Evolutionary conservation across 2,797 vertebrate species (phyloP), one percentile per base, ranked within the genome.

Genomic region (Gobio occitaniae): DNA sequence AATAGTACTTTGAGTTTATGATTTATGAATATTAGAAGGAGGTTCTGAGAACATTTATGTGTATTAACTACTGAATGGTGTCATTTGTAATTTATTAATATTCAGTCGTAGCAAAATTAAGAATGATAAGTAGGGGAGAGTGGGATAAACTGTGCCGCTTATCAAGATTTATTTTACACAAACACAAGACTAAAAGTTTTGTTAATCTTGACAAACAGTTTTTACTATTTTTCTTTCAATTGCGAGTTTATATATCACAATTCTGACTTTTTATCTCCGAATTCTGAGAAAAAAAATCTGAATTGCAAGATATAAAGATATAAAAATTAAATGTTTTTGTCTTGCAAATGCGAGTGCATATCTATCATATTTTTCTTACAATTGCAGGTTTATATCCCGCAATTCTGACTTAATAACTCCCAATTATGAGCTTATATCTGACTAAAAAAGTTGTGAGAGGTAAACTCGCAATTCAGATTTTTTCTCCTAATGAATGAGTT

Each of bases 31-130:
- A 36, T 54, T 36, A 54, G 48, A 19, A 21, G 50, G 72, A 21
- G 72, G n/a, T 15, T 29, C 25, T 79, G 5, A 65, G 59, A 65
- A 79, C 75, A 79, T 52, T 56, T 29, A 70, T 81, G 61, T 66
- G 36, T 66, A 79, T 65, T 66, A 48, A 66, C 78, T 79, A 66
- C 17, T 76, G 36, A 66, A 69, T 56, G 32, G 21, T 41, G 50
- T 70, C 9, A 17, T 54, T 81, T 81, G 8, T 56, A 56, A 25
- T 54, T 25, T 56, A 80, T 56, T 70, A 4, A 66, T 50, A 66
- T 36, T 36, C 10, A 54, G 11, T 56, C 32, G 13, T 21, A 54
- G 32, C 16, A 61, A 61, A 78, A 29, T 44, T 0, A 15, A 61
- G 38, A 78, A 44, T 44, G 36, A 77, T 21, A 68, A 50, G 61